Evolutionary conservation across 2,113 vertebrate genomes (phyloP).

Genomic region (Leptodactylus fuscus): DNA sequence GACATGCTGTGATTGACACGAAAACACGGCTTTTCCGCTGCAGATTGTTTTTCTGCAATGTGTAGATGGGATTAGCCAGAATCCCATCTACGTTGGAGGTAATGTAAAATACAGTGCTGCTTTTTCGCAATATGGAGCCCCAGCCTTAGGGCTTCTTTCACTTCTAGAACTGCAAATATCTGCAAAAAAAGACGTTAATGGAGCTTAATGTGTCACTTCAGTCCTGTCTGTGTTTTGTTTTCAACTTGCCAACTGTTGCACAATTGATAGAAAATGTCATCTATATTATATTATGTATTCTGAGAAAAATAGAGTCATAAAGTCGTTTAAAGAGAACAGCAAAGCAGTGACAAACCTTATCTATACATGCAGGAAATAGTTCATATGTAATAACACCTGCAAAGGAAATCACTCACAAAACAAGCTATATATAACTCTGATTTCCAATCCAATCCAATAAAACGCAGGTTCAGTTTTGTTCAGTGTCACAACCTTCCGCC

Average conservation of each 20-base stretch:
- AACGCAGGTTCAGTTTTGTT: not conserved
- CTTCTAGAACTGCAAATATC: no score
- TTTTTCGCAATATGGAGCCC: no score
- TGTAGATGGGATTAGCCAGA: no score
- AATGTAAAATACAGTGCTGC: no score
- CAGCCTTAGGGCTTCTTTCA: no score
- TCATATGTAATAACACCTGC: constrained; percentile 2
- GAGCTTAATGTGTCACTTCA: not conserved
- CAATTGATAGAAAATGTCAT: not conserved
- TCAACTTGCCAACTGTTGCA: not conserved
- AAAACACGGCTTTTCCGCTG: no score
- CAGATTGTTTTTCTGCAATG: no score
- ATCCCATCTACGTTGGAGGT: no score
- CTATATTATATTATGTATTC: not conserved
- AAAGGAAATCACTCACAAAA: constrained; percentile 9
- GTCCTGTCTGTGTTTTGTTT: not conserved
- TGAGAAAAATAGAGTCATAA: constrained; percentile 21
- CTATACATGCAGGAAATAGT: not conserved
- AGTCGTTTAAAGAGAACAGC: not conserved
- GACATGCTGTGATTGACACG: no score
- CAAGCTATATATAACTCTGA: not conserved
- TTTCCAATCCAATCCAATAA: not conserved
- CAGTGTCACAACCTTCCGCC: not conserved
- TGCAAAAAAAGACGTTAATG: not conserved
- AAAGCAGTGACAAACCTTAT: constrained; percentile 2